phyloP scores from a whole-genome alignment of 1,140 invertebrate species.

The Choristoneura fumiferana region DNA sequence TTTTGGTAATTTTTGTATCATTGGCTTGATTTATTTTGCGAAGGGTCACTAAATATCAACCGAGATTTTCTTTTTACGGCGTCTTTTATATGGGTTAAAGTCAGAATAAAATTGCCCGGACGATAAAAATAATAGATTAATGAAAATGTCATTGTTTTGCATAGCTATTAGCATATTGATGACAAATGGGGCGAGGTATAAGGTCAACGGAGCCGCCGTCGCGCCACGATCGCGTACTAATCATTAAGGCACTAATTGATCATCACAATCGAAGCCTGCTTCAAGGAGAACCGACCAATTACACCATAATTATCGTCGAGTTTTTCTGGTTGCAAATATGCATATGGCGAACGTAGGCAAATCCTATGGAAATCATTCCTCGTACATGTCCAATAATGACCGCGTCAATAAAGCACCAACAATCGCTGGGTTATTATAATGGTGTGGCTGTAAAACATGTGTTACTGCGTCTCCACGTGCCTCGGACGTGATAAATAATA shows the following conservation, averaged over 20 bases:
- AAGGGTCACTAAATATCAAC: no score
- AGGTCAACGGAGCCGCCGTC: slow-evolving; percentile 2
- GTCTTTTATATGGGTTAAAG: no score
- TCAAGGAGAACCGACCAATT: slow-evolving; percentile 11
- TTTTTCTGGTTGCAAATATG: not conserved
- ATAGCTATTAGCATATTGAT: not conserved
- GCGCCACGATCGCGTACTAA: not conserved
- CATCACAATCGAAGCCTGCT: not conserved
- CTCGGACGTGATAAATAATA: slow-evolving; percentile 49
- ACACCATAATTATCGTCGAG: not conserved
- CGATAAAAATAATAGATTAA: no score
- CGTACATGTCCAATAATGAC: slow-evolving; percentile 5
- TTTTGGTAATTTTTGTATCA: no score
- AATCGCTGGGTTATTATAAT: slow-evolving; percentile 28
- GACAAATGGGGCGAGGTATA: not conserved
- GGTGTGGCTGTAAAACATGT: slow-evolving; percentile 36
- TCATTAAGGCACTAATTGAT: slow-evolving; percentile 1
- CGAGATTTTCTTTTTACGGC: no score
- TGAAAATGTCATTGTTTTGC: not conserved
- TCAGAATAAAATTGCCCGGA: no score
- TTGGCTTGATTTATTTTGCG: no score
- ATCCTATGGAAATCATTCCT: no score
- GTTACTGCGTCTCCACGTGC: slow-evolving; percentile 45
- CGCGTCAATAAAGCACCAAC: not conserved
- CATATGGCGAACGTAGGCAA: not conserved